Evolutionary conservation across 1,140 invertebrate species (phyloP).

Genomic region (Platyura marginata): DNA sequence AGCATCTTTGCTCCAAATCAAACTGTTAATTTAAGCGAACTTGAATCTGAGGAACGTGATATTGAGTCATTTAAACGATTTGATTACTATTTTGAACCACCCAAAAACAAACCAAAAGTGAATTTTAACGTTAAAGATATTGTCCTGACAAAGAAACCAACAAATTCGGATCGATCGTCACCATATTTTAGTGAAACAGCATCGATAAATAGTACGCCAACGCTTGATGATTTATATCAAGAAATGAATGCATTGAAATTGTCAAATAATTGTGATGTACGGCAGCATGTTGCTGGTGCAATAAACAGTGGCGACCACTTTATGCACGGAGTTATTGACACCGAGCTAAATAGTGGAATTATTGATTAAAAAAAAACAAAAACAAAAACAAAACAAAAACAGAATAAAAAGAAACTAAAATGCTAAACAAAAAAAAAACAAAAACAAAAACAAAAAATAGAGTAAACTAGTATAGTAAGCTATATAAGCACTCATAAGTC

Average conservation of each 20-base stretch:
- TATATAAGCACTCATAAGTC: background rate
- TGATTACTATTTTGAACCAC: constrained; percentile 23
- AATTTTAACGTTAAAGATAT: constrained; percentile 1
- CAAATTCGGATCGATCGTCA: background rate
- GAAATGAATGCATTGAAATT: background rate
- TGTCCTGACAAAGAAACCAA: background rate
- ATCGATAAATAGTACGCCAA: background rate
- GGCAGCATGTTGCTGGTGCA: background rate
- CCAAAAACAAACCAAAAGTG: constrained; percentile 17
- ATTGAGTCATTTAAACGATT: constrained; percentile 25
- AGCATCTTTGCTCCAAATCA: constrained; percentile 19
- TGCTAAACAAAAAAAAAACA: background rate
- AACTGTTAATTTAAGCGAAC: constrained; percentile 17
- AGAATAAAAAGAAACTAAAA: background rate
- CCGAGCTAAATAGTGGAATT: background rate
- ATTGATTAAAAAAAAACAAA: background rate
- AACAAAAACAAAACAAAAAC: background rate
- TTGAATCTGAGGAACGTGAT: constrained; percentile 22
- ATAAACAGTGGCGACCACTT: background rate
- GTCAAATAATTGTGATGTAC: background rate
- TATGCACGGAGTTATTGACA: background rate
- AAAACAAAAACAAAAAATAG: background rate
- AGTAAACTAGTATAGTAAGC: background rate
- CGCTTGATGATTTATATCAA: background rate
- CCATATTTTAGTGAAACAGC: background rate